Evolutionary conservation across 2,797 vertebrate genomes (phyloP).

Genomic region (Phylloscopus collybita): DNA sequence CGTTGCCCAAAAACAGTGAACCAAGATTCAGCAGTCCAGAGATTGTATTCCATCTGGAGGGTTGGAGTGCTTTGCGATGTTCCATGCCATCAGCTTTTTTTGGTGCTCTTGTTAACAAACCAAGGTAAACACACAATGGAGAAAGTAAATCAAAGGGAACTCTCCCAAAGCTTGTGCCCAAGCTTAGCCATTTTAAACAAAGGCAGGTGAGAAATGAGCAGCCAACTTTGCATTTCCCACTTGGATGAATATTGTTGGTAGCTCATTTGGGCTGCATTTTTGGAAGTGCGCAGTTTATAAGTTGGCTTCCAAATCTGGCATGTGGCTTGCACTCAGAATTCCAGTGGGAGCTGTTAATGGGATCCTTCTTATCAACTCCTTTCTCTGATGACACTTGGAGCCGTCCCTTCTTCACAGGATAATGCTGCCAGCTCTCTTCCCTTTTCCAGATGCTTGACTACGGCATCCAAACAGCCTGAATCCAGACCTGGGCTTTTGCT

Average conservation of each 20-base stretch:
- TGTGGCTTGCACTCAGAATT: not conserved
- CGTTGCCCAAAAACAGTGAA: not conserved
- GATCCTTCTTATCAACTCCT: not conserved
- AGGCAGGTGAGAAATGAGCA: not conserved
- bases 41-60: not conserved
- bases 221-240: not conserved
- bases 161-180: not conserved
- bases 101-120: not conserved
- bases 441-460: not conserved
- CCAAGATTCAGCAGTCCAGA: not conserved
- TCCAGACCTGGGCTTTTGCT: not conserved
- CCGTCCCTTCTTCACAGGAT: not conserved
- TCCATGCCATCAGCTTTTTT: not conserved
- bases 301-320: not conserved
- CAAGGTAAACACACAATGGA: not conserved
- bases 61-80: not conserved
- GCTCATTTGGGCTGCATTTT: not conserved
- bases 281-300: not conserved
- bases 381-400: not conserved
- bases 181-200: not conserved
- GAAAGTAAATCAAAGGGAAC: not conserved
- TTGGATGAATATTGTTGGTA: not conserved
- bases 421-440: not conserved
- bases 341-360: not conserved
- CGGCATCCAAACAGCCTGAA: not conserved